Conservation (phyloP, 2,113 vertebrate species). For the Cyprinodon variegatus region DNA sequence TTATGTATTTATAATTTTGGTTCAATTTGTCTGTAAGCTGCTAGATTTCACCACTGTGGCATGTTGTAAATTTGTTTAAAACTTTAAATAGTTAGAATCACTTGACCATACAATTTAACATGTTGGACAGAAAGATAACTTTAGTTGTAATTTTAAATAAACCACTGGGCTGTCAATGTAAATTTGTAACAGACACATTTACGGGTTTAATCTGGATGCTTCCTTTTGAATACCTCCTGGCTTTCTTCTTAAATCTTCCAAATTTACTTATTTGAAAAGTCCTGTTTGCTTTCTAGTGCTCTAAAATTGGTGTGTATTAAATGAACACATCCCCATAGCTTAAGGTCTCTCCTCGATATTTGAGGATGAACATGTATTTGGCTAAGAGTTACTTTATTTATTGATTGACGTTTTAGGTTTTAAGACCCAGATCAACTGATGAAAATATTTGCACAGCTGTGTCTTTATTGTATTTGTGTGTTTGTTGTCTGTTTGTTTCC, state of each 20-base stretch:
- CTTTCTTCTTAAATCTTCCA: too few relatives aligned
- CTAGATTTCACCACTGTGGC: too few relatives aligned
- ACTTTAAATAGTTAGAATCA: too few relatives aligned
- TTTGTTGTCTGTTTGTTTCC: constrained; percentile 15
- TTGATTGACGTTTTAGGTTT: not conserved
- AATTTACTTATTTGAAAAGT: not conserved
- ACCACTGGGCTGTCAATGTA: too few relatives aligned
- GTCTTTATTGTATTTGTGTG: not conserved
- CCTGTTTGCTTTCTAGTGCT: not conserved
- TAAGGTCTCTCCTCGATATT: not conserved
- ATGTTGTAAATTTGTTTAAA: too few relatives aligned
- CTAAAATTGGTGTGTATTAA: not conserved
- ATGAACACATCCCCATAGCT: not conserved
- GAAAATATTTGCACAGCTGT: constrained; percentile 6
- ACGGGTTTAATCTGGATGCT: not conserved
- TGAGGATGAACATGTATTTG: not conserved
- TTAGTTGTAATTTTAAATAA: not conserved
- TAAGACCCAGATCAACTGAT: constrained; percentile 19
- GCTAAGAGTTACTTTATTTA: not conserved
- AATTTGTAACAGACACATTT: not conserved
- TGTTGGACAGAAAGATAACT: too few relatives aligned
- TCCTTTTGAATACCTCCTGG: too few relatives aligned
- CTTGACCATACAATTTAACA: too few relatives aligned
- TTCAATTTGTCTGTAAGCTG: too few relatives aligned
- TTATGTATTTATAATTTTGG: too few relatives aligned